Base-by-base conservation (phyloP, 2,888 invertebrate species). In the Melipona bicolor region DNA sequence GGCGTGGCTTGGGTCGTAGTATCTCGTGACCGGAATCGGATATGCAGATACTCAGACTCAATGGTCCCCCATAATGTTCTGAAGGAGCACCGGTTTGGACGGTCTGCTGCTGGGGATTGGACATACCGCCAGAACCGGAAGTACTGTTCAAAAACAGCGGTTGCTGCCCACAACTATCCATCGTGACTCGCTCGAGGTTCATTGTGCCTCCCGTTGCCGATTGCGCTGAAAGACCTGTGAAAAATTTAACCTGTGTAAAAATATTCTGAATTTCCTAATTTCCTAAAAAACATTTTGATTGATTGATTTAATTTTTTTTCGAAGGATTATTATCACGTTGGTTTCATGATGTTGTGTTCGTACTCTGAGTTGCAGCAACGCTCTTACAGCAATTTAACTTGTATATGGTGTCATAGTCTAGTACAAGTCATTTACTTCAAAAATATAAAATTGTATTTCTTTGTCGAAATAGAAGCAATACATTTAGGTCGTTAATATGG, bases 21-120 rank as follows among this genome's bases (percentile, higher is more conserved):
- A 98, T 98, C 95, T 98, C 98, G 95, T 98, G 98, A 91, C 97
- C 97, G 90, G 97, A 96, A 94, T 97, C 96, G 73, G 96, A 96
- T 91, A 96, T 96, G 93, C 96, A 96, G 80, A 96, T 95, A 80
- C 96, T 96, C 68, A 93, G 85, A 91, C 96, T 96, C 82, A 96
- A 94, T 52, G 96, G 96, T 84, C 96, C 96, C 68, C 96, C 96
- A 89, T 96, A 95, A 92, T 96, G 96, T 91, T 96, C 96, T 61
- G 92, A 89, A 11, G 92, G 90, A 70, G 90, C 88, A 65, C 87
- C 84, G 56, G 89, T 79, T 77, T 90, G 92, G 68, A 90, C 88
- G 74, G 86, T 77, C 76, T 89, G 92, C 71, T 92, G 91, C 69
- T 91, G 92, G 27, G 92, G 89, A 81, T 88, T 90, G 75, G 91